Conservation (phyloP, 2,888 invertebrate species). For the Cerastis rubricosa region DNA sequence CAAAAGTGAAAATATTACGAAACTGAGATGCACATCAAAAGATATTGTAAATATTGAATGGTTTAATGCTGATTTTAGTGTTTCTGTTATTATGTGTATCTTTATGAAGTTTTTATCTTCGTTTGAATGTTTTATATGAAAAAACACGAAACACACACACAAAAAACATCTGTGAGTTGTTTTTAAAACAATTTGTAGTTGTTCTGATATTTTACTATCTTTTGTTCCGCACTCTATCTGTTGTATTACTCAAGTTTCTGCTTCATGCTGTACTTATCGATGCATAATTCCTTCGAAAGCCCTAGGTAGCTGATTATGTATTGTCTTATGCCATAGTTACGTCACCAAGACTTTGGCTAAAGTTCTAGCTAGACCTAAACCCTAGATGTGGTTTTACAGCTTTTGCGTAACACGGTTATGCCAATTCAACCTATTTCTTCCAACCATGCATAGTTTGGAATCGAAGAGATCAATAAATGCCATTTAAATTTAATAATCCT, state of each 20-base stretch:
- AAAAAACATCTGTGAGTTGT: no score
- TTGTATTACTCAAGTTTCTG: neutral
- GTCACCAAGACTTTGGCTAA: constrained; percentile 44
- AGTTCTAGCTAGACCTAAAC: constrained; percentile 30
- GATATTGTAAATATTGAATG: constrained; percentile 26
- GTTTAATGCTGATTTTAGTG: constrained; percentile 1
- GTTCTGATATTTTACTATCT: neutral
- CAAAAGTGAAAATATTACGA: constrained; percentile 43
- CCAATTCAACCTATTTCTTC: constrained; percentile 47
- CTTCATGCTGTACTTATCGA: neutral
- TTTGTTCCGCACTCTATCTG: neutral
- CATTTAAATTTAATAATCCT: constrained; percentile 13
- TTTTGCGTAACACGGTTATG: constrained; percentile 57
- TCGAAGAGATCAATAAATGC: constrained; percentile 36
- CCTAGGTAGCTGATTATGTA: constrained; percentile 11
- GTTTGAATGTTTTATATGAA: neutral
- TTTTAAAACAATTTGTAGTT: neutral
- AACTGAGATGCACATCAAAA: constrained; percentile 31
- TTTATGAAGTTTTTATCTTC: neutral
- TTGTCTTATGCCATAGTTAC: constrained; percentile 42
- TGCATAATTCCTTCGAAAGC: constrained; percentile 8
- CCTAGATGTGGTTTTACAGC: constrained; percentile 48
- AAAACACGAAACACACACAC: no score
- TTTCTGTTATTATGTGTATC: neutral
- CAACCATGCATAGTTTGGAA: constrained; percentile 25